phyloP scores from a whole-genome alignment of 2,888 invertebrate genomes.

The Temnothorax ravouxi region DNA sequence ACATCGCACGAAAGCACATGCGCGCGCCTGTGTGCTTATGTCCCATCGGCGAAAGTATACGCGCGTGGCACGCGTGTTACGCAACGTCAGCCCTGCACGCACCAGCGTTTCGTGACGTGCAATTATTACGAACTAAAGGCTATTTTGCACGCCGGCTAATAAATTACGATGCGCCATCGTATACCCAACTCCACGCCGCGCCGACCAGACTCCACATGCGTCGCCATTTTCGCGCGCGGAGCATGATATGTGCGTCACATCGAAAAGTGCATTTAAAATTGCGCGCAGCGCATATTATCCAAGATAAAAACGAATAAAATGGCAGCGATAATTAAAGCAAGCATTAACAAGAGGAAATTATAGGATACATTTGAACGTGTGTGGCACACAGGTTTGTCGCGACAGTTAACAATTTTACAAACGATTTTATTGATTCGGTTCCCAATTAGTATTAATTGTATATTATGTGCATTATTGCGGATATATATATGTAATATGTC shows the following conservation, averaged over 20 bases:
- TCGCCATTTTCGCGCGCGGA: neutral
- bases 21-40: neutral
- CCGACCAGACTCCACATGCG: neutral
- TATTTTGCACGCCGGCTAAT: constrained; percentile 56
- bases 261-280: constrained; percentile 13
- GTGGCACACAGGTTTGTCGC: neutral
- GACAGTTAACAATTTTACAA: constrained; percentile 17
- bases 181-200: neutral
- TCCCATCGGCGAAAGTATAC: constrained; percentile 38
- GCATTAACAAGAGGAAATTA: neutral
- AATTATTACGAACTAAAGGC: constrained; percentile 60
- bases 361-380: neutral
- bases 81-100: constrained; percentile 43
- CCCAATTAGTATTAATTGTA: constrained; percentile 8
- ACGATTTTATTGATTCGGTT: constrained; percentile 11
- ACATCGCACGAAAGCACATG: constrained; percentile 59
- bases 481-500: neutral
- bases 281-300: neutral
- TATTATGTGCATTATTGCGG: neutral
- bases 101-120: constrained; percentile 45
- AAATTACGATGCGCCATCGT: constrained; percentile 54
- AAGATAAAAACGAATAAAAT: constrained; percentile 5
- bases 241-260: neutral
- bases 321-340: constrained; percentile 1
- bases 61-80: constrained; percentile 35